Percentiles rank a stretch among this genome's conserved stretches.
Evolutionary conservation across 2,113 vertebrate species (phyloP).

Genomic region (Emydura subglobosa): DNA sequence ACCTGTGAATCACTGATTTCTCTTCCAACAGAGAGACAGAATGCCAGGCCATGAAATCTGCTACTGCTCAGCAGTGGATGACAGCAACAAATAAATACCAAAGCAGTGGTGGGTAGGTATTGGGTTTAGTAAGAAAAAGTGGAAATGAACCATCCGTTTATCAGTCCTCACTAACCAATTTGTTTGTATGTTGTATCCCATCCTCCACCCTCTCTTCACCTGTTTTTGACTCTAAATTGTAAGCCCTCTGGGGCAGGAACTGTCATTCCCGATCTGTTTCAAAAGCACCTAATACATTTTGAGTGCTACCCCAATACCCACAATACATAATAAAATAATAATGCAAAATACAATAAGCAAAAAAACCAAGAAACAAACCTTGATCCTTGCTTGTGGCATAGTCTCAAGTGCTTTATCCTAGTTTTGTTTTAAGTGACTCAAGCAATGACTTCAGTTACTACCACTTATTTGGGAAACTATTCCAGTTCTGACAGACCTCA

Average conservation of each 20-base stretch:
- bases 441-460: neutral
- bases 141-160: neutral
- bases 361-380: neutral
- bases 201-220: too few relatives aligned
- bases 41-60: neutral
- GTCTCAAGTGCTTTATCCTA: neutral
- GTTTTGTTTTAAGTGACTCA: neutral
- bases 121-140: neutral
- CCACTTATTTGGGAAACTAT: neutral
- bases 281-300: neutral
- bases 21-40: neutral
- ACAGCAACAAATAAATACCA: neutral
- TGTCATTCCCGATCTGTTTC: neutral
- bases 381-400: neutral
- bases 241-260: too few relatives aligned
- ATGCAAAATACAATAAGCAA: neutral
- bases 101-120: neutral
- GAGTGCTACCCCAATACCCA: neutral
- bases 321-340: neutral
- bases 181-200: neutral
- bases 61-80: neutral
- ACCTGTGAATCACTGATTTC: neutral
- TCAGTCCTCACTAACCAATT: neutral
- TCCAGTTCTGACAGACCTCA: neutral
- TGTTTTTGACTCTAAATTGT: neutral